Percentiles rank a stretch among this genome's conserved stretches.
Conservation (phyloP, 1,140 invertebrate species). For the Drosophila bipectinata region DNA sequence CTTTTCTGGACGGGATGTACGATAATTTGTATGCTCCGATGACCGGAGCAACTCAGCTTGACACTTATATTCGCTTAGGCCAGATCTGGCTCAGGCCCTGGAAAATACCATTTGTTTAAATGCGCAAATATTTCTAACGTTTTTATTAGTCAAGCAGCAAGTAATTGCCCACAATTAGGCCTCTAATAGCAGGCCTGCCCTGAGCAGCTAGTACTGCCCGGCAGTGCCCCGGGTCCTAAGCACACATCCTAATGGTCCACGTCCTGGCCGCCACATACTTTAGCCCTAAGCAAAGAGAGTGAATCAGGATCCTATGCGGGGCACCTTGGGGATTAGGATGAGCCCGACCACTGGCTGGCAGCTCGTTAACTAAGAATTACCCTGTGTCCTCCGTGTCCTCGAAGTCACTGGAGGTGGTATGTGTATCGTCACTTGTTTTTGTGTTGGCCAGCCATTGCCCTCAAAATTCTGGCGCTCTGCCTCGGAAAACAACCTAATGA, state of each 20-base stretch:
- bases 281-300: conserved; percentile 6
- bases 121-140: conserved; percentile 80
- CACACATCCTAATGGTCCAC: conserved; percentile 29
- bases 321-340: conserved; percentile 65
- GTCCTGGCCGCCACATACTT: neutral
- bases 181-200: conserved; percentile 65
- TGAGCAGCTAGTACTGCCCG: conserved; percentile 16
- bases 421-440: conserved; percentile 26
- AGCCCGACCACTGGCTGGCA: conserved; percentile 74
- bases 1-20: conserved; percentile 4
- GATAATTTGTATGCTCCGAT: conserved; percentile 19
- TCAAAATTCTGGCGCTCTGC: conserved; percentile 26
- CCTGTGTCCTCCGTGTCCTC: conserved; percentile 27
- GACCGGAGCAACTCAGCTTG: conserved; percentile 32
- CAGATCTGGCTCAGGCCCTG: conserved; percentile 35
- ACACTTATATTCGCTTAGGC: conserved; percentile 68
- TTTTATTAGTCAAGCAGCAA: conserved; percentile 74
- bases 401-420: neutral
- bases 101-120: conserved; percentile 78
- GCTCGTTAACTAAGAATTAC: conserved; percentile 81
- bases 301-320: conserved; percentile 27
- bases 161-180: conserved; percentile 79
- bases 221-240: conserved; percentile 54
- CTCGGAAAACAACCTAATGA: conserved; percentile 1
- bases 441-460: conserved; percentile 7